phyloP scores from a whole-genome alignment of 2,888 invertebrate genomes.

The Meteorus cinctellus region DNA sequence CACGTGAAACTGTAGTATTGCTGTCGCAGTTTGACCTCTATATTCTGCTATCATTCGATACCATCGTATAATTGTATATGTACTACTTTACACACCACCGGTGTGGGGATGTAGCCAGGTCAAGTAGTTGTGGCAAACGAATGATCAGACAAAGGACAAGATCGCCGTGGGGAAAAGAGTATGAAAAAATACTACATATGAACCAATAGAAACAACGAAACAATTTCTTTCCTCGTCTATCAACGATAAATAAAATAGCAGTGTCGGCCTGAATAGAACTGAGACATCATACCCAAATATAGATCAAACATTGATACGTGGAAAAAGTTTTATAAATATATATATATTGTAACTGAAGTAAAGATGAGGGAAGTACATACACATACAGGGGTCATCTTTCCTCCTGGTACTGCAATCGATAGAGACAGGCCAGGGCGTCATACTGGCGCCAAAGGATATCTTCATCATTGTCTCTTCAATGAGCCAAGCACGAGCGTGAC shows the following conservation, averaged over 20 bases:
- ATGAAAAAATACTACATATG: background rate
- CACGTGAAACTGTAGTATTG: slow-evolving; percentile 63
- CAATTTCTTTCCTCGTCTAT: background rate
- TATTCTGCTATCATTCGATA: background rate
- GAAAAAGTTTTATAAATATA: background rate
- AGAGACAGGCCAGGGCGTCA: slow-evolving; percentile 59
- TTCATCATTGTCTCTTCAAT: slow-evolving; percentile 20
- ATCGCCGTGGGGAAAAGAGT: background rate
- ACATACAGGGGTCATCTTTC: slow-evolving; percentile 32
- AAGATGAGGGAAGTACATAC: background rate
- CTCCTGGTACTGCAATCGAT: slow-evolving; percentile 64
- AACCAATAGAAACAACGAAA: slow-evolving; percentile 2
- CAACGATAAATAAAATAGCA: background rate
- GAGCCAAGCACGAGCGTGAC: background rate
- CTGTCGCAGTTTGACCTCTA: slow-evolving; percentile 51
- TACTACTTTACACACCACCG: background rate
- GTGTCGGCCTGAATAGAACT: background rate
- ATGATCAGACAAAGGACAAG: slow-evolving; percentile 29
- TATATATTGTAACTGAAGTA: slow-evolving; percentile 21
- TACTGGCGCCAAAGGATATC: slow-evolving; percentile 63
- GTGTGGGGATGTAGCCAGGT: background rate
- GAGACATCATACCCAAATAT: background rate
- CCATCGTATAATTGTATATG: background rate
- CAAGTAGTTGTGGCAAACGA: slow-evolving; percentile 25
- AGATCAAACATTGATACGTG: background rate